These are phyloP conservation scores for Channallabes apus DNA, from an alignment of 2,797 vertebrate species.

Conservation along the genomic window DNA sequence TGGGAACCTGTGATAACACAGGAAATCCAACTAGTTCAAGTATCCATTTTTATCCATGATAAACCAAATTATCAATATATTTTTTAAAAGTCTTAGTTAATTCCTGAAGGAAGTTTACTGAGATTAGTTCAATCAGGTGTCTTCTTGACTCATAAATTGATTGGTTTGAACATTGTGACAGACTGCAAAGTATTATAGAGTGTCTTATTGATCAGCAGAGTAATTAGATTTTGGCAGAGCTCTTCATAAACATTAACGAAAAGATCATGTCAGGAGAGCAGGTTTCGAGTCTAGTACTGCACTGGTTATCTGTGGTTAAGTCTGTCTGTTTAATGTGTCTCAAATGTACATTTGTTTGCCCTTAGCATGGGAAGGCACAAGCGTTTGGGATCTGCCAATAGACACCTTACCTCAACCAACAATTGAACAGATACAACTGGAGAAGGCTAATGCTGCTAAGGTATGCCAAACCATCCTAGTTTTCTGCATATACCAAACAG, in stretches of 20 bases:
- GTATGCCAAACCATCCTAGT: conserved; percentile 62
- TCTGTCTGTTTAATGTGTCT: neutral
- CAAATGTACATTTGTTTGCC: conserved; percentile 13
- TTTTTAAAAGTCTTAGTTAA: neutral
- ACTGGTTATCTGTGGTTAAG: neutral
- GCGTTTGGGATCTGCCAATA: conserved; percentile 97
- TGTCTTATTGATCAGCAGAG: neutral
- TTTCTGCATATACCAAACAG: neutral
- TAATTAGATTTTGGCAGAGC: neutral
- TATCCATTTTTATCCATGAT: neutral
- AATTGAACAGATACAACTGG: conserved; percentile 95
- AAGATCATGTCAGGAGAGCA: neutral
- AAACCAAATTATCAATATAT: neutral
- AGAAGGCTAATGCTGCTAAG: conserved; percentile 94
- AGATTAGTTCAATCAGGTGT: neutral
- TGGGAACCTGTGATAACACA: neutral
- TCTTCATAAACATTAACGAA: neutral
- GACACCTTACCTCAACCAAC: conserved; percentile 87
- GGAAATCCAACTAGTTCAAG: conserved; percentile 4
- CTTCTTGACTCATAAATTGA: neutral
- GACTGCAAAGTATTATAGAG: neutral
- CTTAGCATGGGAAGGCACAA: conserved; percentile 96
- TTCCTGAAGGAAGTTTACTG: too few relatives aligned
- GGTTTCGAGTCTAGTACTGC: neutral
- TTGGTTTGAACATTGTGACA: neutral